Evolutionary conservation across 2,888 invertebrate genomes (phyloP), one percentile per base, ranked within the genome.

Genomic region (Drosophila ochracea): DNA sequence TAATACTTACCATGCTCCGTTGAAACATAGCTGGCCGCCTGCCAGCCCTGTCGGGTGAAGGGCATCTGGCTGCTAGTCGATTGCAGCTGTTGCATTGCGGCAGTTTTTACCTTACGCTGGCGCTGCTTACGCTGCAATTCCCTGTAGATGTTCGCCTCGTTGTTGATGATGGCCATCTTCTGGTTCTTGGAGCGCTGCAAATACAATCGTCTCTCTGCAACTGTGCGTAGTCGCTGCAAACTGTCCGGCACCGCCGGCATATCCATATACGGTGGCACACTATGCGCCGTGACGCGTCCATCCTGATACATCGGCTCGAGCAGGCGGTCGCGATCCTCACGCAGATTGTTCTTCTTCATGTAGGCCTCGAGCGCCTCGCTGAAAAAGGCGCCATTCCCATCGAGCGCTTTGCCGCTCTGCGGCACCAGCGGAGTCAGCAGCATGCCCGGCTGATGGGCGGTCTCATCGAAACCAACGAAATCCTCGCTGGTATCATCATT

Each of bases 281-380:
- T 90, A 35, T 89, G 91, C 1, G 82, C 73, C 3, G 89, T 91
- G 4, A 93, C 92, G 39, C 93, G 81, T 1, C 93, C 93, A 60
- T 93, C 92, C 64, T 91, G 87, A 11, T 82, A 73, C 73, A 79
- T 79, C 6, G 76, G 78, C 50, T 82, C 77, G 1, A 77, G 80
- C 21, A 80, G 54, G 16, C 72, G 83, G 11, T 84, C 75, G 7
- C 73, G 74, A 47, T 86, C 83, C 13, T 73, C 68, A 1, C 55
- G 78, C 58, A 67, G 52, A 54, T 67, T 78, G 41, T 94, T 93
- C 71, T 94, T 92, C 4, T 92, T 93, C 89, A 95, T 91, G 79
- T 94, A 95, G 9, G 94, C 93, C 63, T 95, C 94, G n/a, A 94
- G 87, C 1, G 92, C 89, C 58, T 94, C 93, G 74, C 94, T 94